These are phyloP conservation scores for Diaperis boleti DNA, from an alignment of 2,888 invertebrate species.

Conservation along the genomic window DNA sequence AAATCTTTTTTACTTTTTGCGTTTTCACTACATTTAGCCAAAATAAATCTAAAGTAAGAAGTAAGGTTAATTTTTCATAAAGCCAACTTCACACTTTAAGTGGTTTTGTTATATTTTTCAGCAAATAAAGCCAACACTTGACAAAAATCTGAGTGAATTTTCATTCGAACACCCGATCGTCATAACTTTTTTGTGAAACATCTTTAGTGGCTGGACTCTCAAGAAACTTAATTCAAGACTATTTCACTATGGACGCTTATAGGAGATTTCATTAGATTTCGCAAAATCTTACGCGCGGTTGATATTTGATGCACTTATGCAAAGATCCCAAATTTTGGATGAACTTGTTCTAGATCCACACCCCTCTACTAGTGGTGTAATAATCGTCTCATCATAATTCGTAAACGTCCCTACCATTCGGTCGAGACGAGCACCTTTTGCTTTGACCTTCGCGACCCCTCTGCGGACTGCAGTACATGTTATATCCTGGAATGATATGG, in stretches of 20 bases:
- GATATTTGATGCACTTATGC: too few relatives aligned
- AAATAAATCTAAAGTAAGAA: too few relatives aligned
- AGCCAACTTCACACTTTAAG: too few relatives aligned
- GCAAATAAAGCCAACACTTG: too few relatives aligned
- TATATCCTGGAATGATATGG: conserved; percentile 79
- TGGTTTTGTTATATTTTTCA: too few relatives aligned
- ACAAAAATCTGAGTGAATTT: too few relatives aligned
- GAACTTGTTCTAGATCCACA: conserved; percentile 58
- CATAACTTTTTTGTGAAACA: too few relatives aligned
- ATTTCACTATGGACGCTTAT: conserved; percentile 14
- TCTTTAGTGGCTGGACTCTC: neutral
- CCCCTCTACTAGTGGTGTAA: conserved; percentile 55
- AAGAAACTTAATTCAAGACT: neutral
- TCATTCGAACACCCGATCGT: too few relatives aligned
- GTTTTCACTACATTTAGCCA: too few relatives aligned
- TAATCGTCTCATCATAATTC: conserved; percentile 69
- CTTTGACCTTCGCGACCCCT: conserved; percentile 64
- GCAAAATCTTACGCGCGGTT: conserved; percentile 11
- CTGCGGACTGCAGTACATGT: conserved; percentile 76
- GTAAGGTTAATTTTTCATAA: too few relatives aligned
- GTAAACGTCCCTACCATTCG: conserved; percentile 70
- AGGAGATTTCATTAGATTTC: conserved; percentile 6
- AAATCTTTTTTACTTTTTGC: too few relatives aligned
- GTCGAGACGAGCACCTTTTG: conserved; percentile 62
- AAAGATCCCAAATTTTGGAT: conserved; percentile 13